Evolutionary conservation across 2,797 vertebrate genomes (phyloP), one percentile per base, ranked within the genome.

Genomic region (Eulemur rubriventer): DNA sequence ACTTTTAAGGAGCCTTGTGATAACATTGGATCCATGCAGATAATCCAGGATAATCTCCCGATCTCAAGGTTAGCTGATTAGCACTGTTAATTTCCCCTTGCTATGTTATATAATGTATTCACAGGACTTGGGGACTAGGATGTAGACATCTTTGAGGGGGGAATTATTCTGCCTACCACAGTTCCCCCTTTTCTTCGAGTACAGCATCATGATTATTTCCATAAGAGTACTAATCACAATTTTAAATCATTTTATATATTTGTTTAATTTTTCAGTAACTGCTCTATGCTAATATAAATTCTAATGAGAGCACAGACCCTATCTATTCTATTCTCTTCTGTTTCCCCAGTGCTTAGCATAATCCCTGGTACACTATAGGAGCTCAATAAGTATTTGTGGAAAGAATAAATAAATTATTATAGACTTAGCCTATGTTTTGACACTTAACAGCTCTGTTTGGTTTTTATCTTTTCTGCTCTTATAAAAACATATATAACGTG

Each of bases 381-480:
- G 59, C 79, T 95, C n/a, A 57, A 1, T 57, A 55, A 46, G 30
- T 46, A 50, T 65, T 95, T 78, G 20, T 78, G 46, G 48, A 59
- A 85, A 84, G n/a, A 78, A 73, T 50, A 92, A 88, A 61, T 35
- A 85, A 55, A 52, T 72, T 46, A 89, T 59, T 82, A 69, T 67
- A 18, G 73, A 46, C 43, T 94, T 95, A 90, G 26, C 18, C 24
- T 78, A 3, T 88, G 85, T 72, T 95, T 95, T 96, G 28, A 88
- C 52, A 84, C 16, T 59, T 69, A 75, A 52, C 8, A 83, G 10
- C 48, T 83, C 55, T 69, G 17, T 80, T 93, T 95, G 46, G 3
- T 72, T 83, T 96, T 90, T 83, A 75, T 92, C 16, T 41, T 92
- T 94, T 26, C 85, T 30, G 72, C 33, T 94, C 63, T 69, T 84